Evolutionary conservation across 2,113 vertebrate species (phyloP), one percentile per base, ranked within the genome.

Genomic region (Brachyhypopomus occidentalis): DNA sequence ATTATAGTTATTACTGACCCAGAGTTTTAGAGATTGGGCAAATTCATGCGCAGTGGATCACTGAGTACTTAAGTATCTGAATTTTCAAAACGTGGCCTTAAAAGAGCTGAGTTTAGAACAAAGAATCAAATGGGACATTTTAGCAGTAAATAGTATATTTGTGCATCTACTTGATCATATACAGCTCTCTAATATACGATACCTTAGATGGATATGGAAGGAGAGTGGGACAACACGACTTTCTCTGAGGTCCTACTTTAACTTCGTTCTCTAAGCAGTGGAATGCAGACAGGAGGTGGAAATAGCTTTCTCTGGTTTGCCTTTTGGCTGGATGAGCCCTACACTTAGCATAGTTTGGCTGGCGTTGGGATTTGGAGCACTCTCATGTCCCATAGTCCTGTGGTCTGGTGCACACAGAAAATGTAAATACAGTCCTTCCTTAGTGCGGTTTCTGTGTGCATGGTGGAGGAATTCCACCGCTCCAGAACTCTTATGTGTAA

Each of bases 51-150:
- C 1, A 6, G 6, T 11, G 9, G 41, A 45, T 45, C 9, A 52
- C 45, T 14, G 45, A 52, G 45, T 8, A 48, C 5, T 48, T 48
- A 38, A 38, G 41, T 48, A 9, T 52, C 45, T 59, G 4, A 4
- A 34, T 41, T 23, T 55, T 30, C 55, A 14, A 14, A 14, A 52
- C 14, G 7, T 30, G 30, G 27, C 1, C 82, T 88, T 7, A 74
- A 66, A 7, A 84, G 88, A 5, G 30, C 84, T 58, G 89, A 90
- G 8, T 88, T 93, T 38, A 60, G 92, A 85, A 88, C 91, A 82
- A 93, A 93, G 90, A 95, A 93, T 81, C 87, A 93, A 80, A 93
- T 94, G 7, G 94, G 94, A 85, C 93, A 91, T 83, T 87, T 91
- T 78, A 92, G 92, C 91, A 95, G 96, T 95, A 93, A 90, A 62